Conservation (phyloP, 2,113 vertebrate species). For the Tupaia tana region DNA sequence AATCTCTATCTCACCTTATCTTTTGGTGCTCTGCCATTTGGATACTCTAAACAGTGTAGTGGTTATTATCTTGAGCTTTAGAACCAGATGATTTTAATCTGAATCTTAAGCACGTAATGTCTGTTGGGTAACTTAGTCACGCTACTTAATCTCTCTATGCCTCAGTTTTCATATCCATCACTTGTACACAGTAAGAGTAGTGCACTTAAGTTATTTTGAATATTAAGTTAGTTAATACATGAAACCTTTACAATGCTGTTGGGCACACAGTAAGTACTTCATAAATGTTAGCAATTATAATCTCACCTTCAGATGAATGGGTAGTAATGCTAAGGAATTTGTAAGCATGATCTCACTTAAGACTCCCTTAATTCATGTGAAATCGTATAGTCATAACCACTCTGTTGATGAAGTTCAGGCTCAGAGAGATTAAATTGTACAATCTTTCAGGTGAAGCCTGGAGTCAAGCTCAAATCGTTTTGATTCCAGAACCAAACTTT, state of each 20-base stretch:
- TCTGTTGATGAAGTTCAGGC: not conserved
- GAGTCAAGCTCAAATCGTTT: not conserved
- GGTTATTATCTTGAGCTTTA: not conserved
- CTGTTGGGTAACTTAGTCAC: not conserved
- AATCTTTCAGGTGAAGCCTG: not conserved
- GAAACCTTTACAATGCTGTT: not conserved
- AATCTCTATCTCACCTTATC: not conserved
- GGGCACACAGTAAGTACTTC: not conserved
- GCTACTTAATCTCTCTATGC: not conserved
- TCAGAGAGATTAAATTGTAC: not conserved
- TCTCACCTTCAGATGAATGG: not conserved
- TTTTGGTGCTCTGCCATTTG: not conserved
- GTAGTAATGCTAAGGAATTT: not conserved
- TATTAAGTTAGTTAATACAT: not conserved
- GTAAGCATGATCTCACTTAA: not conserved
- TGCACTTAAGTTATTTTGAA: not conserved
- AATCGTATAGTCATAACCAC: not conserved
- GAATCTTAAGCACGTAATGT: not conserved
- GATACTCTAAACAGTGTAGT: not conserved
- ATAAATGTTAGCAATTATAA: not conserved
- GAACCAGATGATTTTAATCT: not conserved
- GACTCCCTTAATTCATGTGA: not conserved
- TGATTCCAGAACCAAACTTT: not conserved
- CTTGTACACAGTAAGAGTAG: not conserved
- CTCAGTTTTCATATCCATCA: not conserved